Conservation (phyloP, 2,797 vertebrate genomes). For the Eidolon dupreanum region DNA sequence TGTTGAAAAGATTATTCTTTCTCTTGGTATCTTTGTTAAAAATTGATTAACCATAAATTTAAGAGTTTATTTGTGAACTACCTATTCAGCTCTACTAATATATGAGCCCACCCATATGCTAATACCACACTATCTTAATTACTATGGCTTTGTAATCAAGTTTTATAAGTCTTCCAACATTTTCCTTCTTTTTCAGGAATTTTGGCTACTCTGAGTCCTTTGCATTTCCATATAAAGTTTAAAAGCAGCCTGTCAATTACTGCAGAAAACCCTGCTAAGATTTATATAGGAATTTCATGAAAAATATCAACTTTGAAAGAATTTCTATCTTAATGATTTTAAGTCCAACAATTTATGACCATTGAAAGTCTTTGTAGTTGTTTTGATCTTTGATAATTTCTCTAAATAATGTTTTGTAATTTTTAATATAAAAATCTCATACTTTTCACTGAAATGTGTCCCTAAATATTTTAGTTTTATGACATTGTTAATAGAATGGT, state of each 20-base stretch:
- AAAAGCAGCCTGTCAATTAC: background rate
- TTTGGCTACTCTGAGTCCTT: background rate
- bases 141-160: background rate
- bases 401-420: background rate
- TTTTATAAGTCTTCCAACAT: background rate
- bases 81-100: background rate
- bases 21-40: background rate
- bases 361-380: background rate
- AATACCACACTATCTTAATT: background rate
- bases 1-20: background rate
- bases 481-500: background rate
- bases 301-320: background rate
- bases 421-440: background rate
- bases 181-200: background rate
- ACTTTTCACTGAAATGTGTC: background rate
- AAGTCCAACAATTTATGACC: background rate
- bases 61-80: background rate
- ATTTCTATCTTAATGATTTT: background rate
- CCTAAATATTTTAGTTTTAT: background rate
- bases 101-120: background rate
- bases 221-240: background rate
- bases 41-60: background rate
- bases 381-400: background rate
- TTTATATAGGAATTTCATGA: background rate
- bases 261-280: background rate